phyloP scores from a whole-genome alignment of 2,113 vertebrate genomes.

The Eolophus roseicapilla region DNA sequence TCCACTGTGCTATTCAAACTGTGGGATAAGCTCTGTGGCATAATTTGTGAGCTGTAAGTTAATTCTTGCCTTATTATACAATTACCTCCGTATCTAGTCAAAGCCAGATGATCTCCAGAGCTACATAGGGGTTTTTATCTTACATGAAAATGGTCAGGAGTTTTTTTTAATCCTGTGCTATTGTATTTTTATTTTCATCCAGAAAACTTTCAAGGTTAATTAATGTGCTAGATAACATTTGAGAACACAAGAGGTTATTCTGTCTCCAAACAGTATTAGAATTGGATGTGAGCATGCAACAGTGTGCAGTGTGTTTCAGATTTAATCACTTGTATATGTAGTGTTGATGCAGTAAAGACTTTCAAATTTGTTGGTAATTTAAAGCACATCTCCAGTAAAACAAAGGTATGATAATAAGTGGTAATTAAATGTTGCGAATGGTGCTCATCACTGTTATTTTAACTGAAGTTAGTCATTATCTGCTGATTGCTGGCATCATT shows the following conservation, averaged over 20 bases:
- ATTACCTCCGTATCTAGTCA: not conserved
- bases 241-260: not conserved
- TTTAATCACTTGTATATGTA: conserved; percentile 16
- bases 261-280: not conserved
- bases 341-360: conserved; percentile 24
- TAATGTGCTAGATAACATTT: not conserved
- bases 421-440: not conserved
- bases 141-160: not conserved
- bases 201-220: not conserved
- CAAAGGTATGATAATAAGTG: conserved; percentile 7
- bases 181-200: not conserved
- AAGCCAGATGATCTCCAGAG: not conserved
- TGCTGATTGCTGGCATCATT: not conserved
- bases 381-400: not conserved
- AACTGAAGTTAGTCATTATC: conserved; percentile 16
- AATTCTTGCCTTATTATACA: not conserved
- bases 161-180: not conserved
- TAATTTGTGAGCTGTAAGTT: not conserved
- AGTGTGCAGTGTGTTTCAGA: not conserved
- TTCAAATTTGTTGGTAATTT: conserved; percentile 48
- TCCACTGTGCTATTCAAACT: not conserved
- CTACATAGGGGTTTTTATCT: accelerated
- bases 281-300: not conserved
- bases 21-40: not conserved
- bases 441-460: not conserved